Conservation (phyloP, 2,888 invertebrate species). For the Theristus sp. region DNA sequence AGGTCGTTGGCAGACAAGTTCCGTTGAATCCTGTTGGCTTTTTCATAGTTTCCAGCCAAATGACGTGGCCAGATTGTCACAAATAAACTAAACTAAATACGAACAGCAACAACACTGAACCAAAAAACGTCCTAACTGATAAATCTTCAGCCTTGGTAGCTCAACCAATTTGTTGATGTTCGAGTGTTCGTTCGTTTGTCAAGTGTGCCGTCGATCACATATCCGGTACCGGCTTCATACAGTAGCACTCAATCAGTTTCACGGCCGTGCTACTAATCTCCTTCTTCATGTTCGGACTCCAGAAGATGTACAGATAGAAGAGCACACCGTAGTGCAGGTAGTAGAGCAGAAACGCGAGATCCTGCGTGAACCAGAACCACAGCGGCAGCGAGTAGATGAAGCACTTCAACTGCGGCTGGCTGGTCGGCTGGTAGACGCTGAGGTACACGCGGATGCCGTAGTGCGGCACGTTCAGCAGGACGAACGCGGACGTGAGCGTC, state of each 20-base stretch:
- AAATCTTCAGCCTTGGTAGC: no score
- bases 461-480: slow-evolving; percentile 23
- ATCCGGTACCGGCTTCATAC: slow-evolving; percentile 21
- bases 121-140: no score
- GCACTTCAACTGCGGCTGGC: background rate
- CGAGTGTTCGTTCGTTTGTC: no score
- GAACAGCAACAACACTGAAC: no score
- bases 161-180: no score
- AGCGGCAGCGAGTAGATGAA: background rate
- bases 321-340: slow-evolving; percentile 22
- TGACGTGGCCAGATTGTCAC: no score
- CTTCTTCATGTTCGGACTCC: slow-evolving; percentile 26
- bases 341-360: slow-evolving; percentile 19
- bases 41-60: no score
- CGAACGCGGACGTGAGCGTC: slow-evolving; percentile 25
- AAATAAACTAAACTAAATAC: no score
- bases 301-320: slow-evolving; percentile 18
- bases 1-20: no score
- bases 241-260: slow-evolving; percentile 25
- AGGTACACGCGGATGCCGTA: slow-evolving; percentile 12
- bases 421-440: background rate
- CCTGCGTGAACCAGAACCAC: background rate
- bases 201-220: no score
- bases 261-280: slow-evolving; percentile 24
- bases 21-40: no score